Evolutionary conservation across 2,113 vertebrate species (phyloP).

Genomic region (Mobula birostris): DNA sequence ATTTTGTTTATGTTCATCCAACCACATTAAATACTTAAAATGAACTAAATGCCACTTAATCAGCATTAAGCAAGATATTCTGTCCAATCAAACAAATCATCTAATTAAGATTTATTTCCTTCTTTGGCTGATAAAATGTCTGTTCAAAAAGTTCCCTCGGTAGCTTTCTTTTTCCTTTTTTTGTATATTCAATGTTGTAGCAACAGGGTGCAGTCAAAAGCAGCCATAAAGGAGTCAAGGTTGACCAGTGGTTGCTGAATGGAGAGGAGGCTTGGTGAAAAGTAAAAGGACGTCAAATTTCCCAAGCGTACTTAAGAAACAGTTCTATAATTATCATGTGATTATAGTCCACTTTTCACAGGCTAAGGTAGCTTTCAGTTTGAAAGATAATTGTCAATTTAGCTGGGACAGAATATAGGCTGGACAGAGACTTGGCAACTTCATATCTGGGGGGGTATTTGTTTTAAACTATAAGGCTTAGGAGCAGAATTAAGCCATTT

Average conservation of each 20-base stretch:
- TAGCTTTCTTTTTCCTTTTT: not conserved
- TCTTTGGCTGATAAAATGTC: not conserved
- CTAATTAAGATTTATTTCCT: not conserved
- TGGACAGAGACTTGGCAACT: not conserved
- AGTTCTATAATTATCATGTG: too few species aligned
- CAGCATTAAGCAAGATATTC: not conserved
- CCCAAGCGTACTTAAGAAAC: not conserved
- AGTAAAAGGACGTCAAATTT: not conserved
- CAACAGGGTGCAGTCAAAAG: not conserved
- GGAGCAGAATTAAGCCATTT: too few species aligned
- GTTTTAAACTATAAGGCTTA: too few species aligned
- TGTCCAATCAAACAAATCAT: not conserved
- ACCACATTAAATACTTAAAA: not conserved
- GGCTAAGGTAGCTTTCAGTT: not conserved
- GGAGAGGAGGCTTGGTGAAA: not conserved
- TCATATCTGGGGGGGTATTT: not conserved
- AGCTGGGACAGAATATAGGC: not conserved
- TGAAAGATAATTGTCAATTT: not conserved
- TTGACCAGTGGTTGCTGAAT: not conserved
- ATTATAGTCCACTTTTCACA: not conserved
- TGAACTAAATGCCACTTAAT: not conserved
- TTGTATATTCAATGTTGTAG: not conserved
- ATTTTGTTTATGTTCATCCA: too few species aligned
- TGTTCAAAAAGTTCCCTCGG: not conserved
- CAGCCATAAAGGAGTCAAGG: not conserved